These are phyloP conservation scores for Psammodynastes pulverulentus DNA, from an alignment of 2,113 vertebrate species.

Conservation along the genomic window DNA sequence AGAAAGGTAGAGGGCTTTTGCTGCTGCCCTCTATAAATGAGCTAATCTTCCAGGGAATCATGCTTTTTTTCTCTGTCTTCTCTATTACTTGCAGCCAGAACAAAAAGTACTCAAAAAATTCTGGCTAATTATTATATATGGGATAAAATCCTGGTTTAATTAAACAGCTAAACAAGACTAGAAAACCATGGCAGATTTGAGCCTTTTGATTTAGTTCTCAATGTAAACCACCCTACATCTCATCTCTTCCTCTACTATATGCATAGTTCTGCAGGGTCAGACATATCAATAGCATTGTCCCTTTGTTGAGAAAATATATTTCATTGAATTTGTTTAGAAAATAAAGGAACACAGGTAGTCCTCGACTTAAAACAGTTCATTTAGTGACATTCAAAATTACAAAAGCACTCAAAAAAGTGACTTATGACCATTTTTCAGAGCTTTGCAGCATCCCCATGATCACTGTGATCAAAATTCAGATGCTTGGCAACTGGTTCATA, in stretches of 20 bases:
- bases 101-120: not conserved
- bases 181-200: not conserved
- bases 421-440: too few relatives aligned
- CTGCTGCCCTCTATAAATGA: not conserved
- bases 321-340: not conserved
- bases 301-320: not conserved
- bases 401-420: too few relatives aligned
- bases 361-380: too few relatives aligned
- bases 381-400: too few relatives aligned
- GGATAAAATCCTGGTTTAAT: not conserved
- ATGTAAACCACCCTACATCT: not conserved
- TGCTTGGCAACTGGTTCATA: too few relatives aligned
- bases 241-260: too few relatives aligned
- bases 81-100: not conserved
- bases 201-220: not conserved
- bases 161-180: not conserved
- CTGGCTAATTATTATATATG: not conserved
- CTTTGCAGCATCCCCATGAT: too few relatives aligned
- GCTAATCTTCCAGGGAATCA: not conserved
- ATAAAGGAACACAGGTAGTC: not conserved
- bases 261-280: not conserved
- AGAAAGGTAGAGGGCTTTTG: not conserved
- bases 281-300: not conserved
- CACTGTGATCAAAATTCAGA: too few relatives aligned
- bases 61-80: not conserved